Percentiles rank a stretch among this genome's conserved stretches.
phyloP scores from a whole-genome alignment of 1,140 invertebrate species.

The Thaumetopoea pityocampa region DNA sequence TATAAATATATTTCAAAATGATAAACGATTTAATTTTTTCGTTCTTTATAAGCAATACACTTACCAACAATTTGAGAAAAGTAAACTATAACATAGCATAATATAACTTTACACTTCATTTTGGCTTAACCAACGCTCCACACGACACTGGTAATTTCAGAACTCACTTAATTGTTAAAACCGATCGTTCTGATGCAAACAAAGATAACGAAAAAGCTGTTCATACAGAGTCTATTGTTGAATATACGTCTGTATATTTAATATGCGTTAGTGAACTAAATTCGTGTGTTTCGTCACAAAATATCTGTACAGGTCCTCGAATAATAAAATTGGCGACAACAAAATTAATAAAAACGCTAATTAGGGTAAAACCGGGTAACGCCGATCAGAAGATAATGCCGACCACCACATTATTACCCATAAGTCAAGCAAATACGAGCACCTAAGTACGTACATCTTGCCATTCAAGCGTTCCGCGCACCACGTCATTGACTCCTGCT shows the following conservation, averaged over 20 bases:
- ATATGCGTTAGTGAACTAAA: conserved; percentile 4
- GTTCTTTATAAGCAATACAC: conserved; percentile 7
- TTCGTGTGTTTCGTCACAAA: conserved; percentile 5
- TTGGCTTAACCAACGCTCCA: conserved; percentile 21
- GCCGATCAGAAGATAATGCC: too few species aligned
- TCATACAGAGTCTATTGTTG: conserved; percentile 25
- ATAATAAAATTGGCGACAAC: conserved; percentile 10
- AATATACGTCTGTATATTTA: neutral
- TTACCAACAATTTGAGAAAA: conserved; percentile 22
- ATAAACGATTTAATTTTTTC: neutral
- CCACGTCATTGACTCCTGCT: too few species aligned
- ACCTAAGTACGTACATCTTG: too few species aligned
- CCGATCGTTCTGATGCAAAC: conserved; percentile 16
- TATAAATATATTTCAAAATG: too few species aligned
- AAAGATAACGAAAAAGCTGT: conserved; percentile 25
- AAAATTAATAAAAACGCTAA: too few species aligned
- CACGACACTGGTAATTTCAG: conserved; percentile 24
- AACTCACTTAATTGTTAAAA: conserved; percentile 23
- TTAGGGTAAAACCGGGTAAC: too few species aligned
- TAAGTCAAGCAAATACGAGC: too few species aligned
- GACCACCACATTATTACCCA: too few species aligned
- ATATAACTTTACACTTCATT: conserved; percentile 21
- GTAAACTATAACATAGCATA: conserved; percentile 21
- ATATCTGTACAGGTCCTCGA: neutral
- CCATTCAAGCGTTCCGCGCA: too few species aligned